A percentile compares a stretch with the other conserved stretches of the same genome.
Evolutionary conservation across 2,113 vertebrate genomes (phyloP).

Genomic region (Xiphophorus maculatus): DNA sequence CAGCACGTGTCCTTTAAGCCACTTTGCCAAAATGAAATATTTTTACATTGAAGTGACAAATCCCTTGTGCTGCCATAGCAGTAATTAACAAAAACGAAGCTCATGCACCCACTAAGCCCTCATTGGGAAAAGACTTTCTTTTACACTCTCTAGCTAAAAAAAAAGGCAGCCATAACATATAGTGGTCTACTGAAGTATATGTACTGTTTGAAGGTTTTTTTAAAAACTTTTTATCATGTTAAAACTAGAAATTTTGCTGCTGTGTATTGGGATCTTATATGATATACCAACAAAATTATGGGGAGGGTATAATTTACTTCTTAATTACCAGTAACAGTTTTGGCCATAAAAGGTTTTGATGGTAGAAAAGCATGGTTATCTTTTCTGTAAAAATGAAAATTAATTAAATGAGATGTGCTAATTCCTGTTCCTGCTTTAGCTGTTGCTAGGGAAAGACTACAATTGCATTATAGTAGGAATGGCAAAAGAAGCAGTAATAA

Average conservation of each 20-base stretch:
- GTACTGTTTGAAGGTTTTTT: not conserved
- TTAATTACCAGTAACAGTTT: no score
- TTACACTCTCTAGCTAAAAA: not conserved
- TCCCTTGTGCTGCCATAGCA: not conserved
- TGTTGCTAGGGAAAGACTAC: no score
- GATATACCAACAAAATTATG: not conserved
- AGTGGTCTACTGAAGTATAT: not conserved
- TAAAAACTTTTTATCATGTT: not conserved
- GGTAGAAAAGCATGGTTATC: no score
- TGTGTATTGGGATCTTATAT: not conserved
- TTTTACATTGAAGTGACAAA: constrained; percentile 21
- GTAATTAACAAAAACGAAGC: constrained; percentile 16
- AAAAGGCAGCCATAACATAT: not conserved
- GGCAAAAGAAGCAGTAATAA: no score
- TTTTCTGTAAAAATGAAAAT: no score
- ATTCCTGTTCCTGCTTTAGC: no score
- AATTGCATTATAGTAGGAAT: no score
- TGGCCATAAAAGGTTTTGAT: no score
- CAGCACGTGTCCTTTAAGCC: constrained; percentile 12
- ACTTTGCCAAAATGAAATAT: constrained; percentile 14
- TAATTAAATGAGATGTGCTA: no score
- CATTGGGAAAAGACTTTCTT: not conserved
- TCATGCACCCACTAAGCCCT: not conserved
- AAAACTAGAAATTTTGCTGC: not conserved
- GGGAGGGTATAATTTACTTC: not conserved